Conservation (phyloP, 2,797 vertebrate genomes). For the Pampus argenteus region DNA sequence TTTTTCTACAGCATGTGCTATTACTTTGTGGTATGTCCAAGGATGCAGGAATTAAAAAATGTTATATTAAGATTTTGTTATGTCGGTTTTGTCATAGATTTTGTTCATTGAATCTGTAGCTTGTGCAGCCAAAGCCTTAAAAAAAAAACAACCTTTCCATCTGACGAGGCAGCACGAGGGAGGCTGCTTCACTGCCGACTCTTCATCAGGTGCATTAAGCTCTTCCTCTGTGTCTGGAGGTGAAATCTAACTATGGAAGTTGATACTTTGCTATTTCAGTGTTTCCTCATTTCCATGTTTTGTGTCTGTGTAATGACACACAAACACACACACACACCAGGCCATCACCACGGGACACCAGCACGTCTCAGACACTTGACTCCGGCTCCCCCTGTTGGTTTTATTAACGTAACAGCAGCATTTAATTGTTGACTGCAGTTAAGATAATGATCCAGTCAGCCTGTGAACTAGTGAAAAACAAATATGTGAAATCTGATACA, state of each 20-base stretch:
- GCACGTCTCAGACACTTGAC: not conserved
- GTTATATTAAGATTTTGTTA: too few species aligned
- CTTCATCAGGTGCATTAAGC: conserved; percentile 33
- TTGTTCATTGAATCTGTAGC: too few species aligned
- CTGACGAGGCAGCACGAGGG: conserved; percentile 18
- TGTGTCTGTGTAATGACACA: conserved; percentile 27
- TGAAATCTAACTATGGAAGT: not conserved
- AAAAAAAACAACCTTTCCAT: not conserved
- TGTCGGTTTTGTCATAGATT: too few species aligned
- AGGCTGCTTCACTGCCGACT: conserved; percentile 15
- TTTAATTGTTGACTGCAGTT: fast-evolving
- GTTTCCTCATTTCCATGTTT: conserved; percentile 15
- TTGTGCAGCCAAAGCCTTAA: too few species aligned
- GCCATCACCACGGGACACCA: not conserved
- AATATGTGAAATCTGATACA: not conserved
- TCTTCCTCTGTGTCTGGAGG: conserved; percentile 11
- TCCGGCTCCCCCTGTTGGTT: conserved; percentile 39
- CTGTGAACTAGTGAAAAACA: not conserved
- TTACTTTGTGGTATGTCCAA: too few species aligned
- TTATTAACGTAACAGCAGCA: not conserved
- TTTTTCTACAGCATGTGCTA: too few species aligned
- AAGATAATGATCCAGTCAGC: not conserved
- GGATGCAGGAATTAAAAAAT: too few species aligned
- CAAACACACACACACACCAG: conserved; percentile 19
- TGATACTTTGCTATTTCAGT: conserved; percentile 19